Evolutionary conservation across 2,113 vertebrate species (phyloP), one percentile per base, ranked within the genome.

Genomic region (Actenoides lindsayi): DNA sequence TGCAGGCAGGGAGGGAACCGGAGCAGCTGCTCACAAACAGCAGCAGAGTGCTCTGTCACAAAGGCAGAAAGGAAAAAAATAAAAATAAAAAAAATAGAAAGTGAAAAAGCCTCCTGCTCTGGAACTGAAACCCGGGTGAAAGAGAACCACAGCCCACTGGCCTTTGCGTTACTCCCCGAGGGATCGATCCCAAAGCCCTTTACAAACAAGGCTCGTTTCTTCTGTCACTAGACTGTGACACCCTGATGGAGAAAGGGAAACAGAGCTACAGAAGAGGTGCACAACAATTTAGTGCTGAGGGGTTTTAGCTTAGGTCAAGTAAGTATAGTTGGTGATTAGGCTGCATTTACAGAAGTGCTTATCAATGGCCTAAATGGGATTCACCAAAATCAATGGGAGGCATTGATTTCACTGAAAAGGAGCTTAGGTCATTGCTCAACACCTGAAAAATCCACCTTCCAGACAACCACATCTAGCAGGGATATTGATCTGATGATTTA

Each of bases 1-100:
- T 68, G 41, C 27, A 51, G 51, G 75, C 63, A 80, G 74, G 51
- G 31, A 85, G 89, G 92, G 96, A 95, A 97, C 94, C 10, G 15
- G 19, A 94, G 63, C 93, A 97, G 92, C 90, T 96, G 93, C 75
- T 86, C n/a, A 8, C 51, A 19, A 51, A 74, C 28, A 85, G 48
- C 86, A 75, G 60, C 70, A 8, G 18, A 92, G 44, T 1, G 23
- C 91, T 56, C 56, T 37, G 44, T 18, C 2, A 0, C 17, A 64
- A 39, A 28, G 31, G 37, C 16, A 23, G 33, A 28, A 50, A 35
- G n/a, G 8, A 3, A 31, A 39, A 53, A 41, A 41, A 41, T 13
- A 41, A 13, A 41, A 13, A 41, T 13, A 54, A 41, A 50, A 37
- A 33, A 56, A 42, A 37, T 4, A 76, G 16, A 76, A 85, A 30